These are phyloP conservation scores for Novumbra hubbsi DNA, from an alignment of 2,797 vertebrate genomes.

Conservation along the genomic window DNA sequence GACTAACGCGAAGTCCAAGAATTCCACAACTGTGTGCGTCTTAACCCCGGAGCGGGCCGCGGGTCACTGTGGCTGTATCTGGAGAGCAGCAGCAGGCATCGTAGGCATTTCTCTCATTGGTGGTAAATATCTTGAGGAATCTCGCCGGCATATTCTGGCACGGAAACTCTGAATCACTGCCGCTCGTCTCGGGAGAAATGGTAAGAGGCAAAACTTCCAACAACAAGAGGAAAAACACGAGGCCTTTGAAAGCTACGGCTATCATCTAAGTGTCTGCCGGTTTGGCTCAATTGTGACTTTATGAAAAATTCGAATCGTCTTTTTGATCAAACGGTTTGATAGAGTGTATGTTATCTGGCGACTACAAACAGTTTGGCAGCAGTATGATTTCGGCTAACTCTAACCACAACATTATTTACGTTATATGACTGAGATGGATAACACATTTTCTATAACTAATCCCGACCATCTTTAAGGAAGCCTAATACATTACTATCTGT, in stretches of 20 bases:
- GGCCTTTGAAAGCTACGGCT: neutral
- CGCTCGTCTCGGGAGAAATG: slow-evolving; percentile 1
- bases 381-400: neutral
- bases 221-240: slow-evolving; percentile 10
- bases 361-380: neutral
- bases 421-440: slow-evolving; percentile 21
- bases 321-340: neutral
- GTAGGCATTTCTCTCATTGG: slow-evolving; percentile 73
- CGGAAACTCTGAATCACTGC: slow-evolving; percentile 10
- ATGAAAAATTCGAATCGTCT: neutral
- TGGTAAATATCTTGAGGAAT: slow-evolving; percentile 77
- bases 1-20: slow-evolving; percentile 56
- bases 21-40: slow-evolving; percentile 63
- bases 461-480: neutral
- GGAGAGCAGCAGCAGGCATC: slow-evolving; percentile 59
- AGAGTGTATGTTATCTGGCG: neutral
- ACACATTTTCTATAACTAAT: neutral
- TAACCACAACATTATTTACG: neutral
- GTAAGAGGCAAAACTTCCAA: neutral
- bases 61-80: slow-evolving; percentile 50
- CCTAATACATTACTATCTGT: neutral
- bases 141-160: slow-evolving; percentile 64
- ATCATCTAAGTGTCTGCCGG: neutral
- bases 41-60: slow-evolving; percentile 47
- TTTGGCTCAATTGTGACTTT: slow-evolving; percentile 9